Evolutionary conservation across 2,113 vertebrate species (phyloP), one percentile per base, ranked within the genome.

Genomic region (Takifugu bimaculatus): DNA sequence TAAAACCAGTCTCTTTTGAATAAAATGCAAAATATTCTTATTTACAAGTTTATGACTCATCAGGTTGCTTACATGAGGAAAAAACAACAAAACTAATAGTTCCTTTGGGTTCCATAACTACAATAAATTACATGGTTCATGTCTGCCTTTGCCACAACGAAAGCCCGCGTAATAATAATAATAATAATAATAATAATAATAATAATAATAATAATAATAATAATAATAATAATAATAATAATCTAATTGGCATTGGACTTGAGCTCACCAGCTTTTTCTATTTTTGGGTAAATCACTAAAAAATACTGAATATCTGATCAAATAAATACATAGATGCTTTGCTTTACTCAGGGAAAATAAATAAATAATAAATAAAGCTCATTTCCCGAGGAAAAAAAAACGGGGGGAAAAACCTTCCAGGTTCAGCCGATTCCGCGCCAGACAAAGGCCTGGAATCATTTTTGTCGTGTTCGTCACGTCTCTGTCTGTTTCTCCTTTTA

Each of bases 21-120:
- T 88, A 79, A 85, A 85, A 85, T 82, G 80, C 75, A 89, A 91
- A 88, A 89, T 90, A 87, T 86, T 91, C 85, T 85, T 91, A 91
- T 92, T 85, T 91, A 92, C 91, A 92, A 20, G 57, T 73, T 76
- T 53, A 71, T 48, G 13, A 71, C 50, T 77, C 48, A 68, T 65
- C 55, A 50, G 57, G 58, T 69, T 57, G 50, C 71, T 68, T 57
- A 49, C 57, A 47, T 71, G 65, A 77, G 58, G 48, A 35, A 71
- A 75, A 78, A 63, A 59, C 50, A 45, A 26, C 25, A 13, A 26
- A 63, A 51, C 11, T 42, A 55, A 20, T 61, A 59, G 39, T 75
- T 64, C 60, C 54, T 81, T 75, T 81, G 68, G 70, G 57, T 73
- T 26, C 6, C 65, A 26, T 47, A 57, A 53, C 49, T 62, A 57